phyloP scores from a whole-genome alignment of 2,113 vertebrate genomes.

The Cranoglanis bouderius region DNA sequence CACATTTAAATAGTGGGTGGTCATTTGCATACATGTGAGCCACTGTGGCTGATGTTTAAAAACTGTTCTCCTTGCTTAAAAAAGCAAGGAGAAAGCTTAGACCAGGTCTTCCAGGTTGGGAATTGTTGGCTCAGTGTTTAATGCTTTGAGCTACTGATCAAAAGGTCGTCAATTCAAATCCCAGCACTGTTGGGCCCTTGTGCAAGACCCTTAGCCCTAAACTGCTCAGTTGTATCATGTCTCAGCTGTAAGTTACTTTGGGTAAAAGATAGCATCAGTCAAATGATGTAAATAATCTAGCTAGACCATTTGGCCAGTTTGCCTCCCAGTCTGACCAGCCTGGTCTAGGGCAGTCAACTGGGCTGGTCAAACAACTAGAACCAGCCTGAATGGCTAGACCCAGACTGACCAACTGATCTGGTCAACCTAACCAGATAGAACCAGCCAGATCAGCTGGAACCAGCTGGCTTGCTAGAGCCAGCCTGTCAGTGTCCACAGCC shows the following conservation, averaged over 20 bases:
- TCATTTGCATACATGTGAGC: not conserved
- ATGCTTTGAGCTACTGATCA: not conserved
- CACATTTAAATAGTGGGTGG: not conserved
- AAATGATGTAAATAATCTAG: not conserved
- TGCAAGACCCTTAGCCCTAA: not conserved
- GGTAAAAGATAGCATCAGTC: not conserved
- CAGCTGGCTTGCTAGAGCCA: no score
- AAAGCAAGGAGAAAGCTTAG: not conserved
- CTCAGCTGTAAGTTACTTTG: not conserved
- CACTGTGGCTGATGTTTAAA: not conserved
- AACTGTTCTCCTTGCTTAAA: not conserved
- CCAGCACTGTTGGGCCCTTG: not conserved
- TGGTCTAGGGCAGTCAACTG: not conserved
- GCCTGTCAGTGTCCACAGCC: not conserved
- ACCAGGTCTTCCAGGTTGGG: not conserved
- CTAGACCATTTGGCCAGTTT: not conserved
- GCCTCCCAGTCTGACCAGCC: not conserved
- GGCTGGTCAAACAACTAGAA: not conserved
- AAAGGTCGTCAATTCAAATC: not conserved
- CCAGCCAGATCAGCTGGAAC: no score
- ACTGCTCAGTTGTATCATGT: not conserved
- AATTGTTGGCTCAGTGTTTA: not conserved
- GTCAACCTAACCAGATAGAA: not conserved
- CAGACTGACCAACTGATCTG: not conserved
- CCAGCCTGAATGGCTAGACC: not conserved